Conservation (phyloP, 2,797 vertebrate genomes). For the Cossypha niveicapilla region DNA sequence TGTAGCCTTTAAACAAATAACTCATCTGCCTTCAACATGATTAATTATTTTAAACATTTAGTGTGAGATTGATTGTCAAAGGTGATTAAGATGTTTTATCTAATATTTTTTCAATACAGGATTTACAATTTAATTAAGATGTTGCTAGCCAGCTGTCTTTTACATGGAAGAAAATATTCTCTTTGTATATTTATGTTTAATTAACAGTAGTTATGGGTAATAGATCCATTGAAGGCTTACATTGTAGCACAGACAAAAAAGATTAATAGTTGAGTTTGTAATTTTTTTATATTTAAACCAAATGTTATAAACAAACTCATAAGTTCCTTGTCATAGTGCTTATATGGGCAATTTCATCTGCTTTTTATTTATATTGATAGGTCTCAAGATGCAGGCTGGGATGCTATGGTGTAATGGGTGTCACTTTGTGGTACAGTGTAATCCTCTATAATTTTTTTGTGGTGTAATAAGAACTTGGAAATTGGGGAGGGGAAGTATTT, state of each 20-base stretch:
- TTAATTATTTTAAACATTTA: conserved; percentile 10
- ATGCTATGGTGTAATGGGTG: neutral
- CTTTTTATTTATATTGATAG: neutral
- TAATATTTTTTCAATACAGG: neutral
- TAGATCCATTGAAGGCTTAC: neutral
- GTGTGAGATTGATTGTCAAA: neutral
- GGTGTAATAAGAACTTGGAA: neutral
- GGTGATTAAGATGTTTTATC: neutral
- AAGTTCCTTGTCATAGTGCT: neutral
- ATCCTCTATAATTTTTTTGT: neutral
- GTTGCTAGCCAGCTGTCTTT: neutral
- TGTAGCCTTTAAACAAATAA: conserved; percentile 14
- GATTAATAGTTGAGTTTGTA: neutral
- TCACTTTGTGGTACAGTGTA: neutral
- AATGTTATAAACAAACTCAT: neutral
- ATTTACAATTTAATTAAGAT: conserved; percentile 1
- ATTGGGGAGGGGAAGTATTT: neutral
- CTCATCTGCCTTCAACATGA: neutral
- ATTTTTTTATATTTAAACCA: neutral
- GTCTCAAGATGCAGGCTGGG: neutral
- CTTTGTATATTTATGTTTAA: neutral
- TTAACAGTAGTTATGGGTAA: neutral
- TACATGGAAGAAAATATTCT: neutral
- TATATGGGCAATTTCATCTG: neutral
- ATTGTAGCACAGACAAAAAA: neutral